Conservation (phyloP, 2,113 vertebrate genomes). For the Sterna hirundo region DNA sequence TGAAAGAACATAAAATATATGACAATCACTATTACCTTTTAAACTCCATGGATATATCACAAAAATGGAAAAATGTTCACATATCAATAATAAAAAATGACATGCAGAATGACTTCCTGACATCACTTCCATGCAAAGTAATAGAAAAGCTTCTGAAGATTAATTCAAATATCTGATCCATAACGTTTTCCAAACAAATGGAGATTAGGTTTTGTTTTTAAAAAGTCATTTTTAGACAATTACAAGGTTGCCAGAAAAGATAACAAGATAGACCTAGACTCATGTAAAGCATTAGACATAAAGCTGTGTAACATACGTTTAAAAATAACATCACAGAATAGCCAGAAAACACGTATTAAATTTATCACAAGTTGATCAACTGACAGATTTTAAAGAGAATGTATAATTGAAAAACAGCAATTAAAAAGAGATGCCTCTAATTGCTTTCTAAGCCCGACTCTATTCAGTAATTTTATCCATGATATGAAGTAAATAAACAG, state of each 20-base stretch:
- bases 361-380: neutral
- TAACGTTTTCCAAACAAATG: neutral
- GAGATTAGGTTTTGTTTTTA: neutral
- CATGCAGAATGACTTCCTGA: neutral
- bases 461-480: neutral
- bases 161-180: neutral
- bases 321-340: conserved; percentile 6
- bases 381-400: neutral
- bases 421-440: conserved; percentile 21
- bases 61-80: neutral
- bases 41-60: neutral
- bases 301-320: neutral
- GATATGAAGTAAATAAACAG: neutral
- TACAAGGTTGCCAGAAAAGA: neutral
- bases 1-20: neutral
- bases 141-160: neutral
- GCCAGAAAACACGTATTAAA: neutral
- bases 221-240: neutral
- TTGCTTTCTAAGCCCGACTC: neutral
- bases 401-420: neutral
- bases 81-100: neutral
- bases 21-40: neutral
- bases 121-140: neutral
- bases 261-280: neutral
- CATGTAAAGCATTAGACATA: neutral